Conservation (phyloP, 2,888 invertebrate genomes). For the Eupithecia tripunctaria region DNA sequence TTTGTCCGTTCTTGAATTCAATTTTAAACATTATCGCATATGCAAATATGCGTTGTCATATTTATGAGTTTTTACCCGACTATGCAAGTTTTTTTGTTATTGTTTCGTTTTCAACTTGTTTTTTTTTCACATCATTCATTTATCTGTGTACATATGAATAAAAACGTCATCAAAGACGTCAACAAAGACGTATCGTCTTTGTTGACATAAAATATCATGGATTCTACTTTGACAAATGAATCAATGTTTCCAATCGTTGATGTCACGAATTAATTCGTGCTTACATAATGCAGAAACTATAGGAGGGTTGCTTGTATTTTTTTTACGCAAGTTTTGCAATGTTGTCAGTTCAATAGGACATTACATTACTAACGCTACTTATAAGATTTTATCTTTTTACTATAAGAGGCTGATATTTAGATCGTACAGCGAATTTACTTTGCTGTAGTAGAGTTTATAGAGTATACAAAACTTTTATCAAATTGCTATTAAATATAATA, state of each 20-base stretch:
- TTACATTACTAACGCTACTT: background rate
- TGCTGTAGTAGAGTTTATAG: background rate
- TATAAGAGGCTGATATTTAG: constrained; percentile 1
- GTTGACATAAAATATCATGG: background rate
- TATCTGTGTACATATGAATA: background rate
- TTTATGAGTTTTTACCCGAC: background rate
- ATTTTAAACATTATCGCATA: background rate
- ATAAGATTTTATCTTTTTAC: background rate
- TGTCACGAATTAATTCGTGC: background rate
- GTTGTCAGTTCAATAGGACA: background rate
- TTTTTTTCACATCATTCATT: background rate
- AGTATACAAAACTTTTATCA: background rate
- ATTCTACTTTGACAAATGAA: background rate
- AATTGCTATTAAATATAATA: background rate
- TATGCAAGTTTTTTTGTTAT: background rate
- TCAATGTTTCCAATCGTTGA: background rate
- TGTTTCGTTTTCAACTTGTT: background rate
- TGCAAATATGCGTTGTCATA: background rate
- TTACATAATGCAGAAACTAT: background rate
- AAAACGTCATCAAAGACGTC: too few relatives aligned
- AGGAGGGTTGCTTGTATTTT: background rate
- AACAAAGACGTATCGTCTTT: too few relatives aligned
- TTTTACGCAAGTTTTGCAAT: background rate
- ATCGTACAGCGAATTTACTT: background rate
- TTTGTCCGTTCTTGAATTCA: background rate